Evolutionary conservation across 2,113 vertebrate species (phyloP), one percentile per base, ranked within the genome.

Genomic region (Aphyosemion australe): DNA sequence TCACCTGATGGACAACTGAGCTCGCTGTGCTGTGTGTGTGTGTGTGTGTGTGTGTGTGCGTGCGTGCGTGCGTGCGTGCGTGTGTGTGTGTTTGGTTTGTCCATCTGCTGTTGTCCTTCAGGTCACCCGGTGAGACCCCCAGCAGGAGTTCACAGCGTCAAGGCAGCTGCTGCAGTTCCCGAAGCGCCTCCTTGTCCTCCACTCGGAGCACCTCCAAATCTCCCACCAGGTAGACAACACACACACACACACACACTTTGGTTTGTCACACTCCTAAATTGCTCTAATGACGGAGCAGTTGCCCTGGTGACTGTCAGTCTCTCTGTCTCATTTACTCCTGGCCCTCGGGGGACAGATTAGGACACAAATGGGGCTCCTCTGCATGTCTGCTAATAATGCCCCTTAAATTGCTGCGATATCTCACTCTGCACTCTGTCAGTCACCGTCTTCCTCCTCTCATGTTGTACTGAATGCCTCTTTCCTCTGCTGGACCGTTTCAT

Each of bases 111-210:
- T 79, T 68, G 31, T 74, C 41, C 50, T 42, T 53, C 91, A 99
- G 97, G 92, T 96, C 94, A 64, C 94, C 94, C 8, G 88, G 90
- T 0, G 96, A 94, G 54, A 95, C 95, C 50, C 94, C 95, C 0
- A 79, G 92, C 66, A 93, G 94, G 81, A 93, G 93, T 78, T 90
- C 92, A 9, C 96, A 95, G 80, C 91, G 89, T 34, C 95, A 91
- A 87, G 96, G 96, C 84, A 98, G 96, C 85, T 94, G 94, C 84
- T 93, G 91, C 55, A 98, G 95, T 79, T 97, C 96, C 48, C 94
- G 93, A 59, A 97, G 96, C 58, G 91, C 91, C 63, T 97, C 96
- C 0, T 67, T 95, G 79, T 97, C 96, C 64, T 98, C 97, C 2
- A 90, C 91, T 0, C 90, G 88, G 84, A 98, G 95, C 74, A 76